These are phyloP conservation scores for Scomberomorus guttatus DNA, from an alignment of 2,797 vertebrate species.

Conservation along the genomic window DNA sequence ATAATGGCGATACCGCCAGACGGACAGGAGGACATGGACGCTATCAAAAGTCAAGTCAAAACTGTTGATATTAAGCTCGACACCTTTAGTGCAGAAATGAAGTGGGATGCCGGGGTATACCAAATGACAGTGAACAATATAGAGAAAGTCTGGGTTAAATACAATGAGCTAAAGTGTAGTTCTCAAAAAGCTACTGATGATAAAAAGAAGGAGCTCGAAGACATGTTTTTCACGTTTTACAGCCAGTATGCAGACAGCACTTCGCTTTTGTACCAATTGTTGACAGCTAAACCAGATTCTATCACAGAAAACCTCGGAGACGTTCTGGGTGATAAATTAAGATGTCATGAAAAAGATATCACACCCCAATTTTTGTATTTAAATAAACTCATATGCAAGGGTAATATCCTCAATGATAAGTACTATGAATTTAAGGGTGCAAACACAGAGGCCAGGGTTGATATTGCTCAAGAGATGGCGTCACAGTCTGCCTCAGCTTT, in stretches of 20 bases:
- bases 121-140: slow-evolving; percentile 4
- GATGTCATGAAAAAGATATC: slow-evolving; percentile 37
- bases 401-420: not conserved
- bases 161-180: not conserved
- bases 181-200: not conserved
- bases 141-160: slow-evolving; percentile 23
- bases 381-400: slow-evolving; percentile 8
- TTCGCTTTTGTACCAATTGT: not conserved
- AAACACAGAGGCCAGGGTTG: not conserved
- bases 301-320: slow-evolving; percentile 14
- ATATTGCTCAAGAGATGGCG: accelerated
- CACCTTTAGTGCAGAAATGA: not conserved
- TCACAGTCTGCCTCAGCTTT: slow-evolving; percentile 7
- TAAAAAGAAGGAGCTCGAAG: not conserved
- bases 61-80: slow-evolving; percentile 4
- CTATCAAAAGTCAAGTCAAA: not conserved
- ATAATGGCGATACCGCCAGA: too few species aligned
- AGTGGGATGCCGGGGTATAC: slow-evolving; percentile 22
- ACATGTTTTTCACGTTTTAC: not conserved
- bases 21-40: too few species aligned
- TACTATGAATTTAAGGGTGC: not conserved
- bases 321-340: slow-evolving; percentile 1
- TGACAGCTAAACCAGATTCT: slow-evolving; percentile 1
- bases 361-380: slow-evolving; percentile 16
- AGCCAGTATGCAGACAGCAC: slow-evolving; percentile 7